These are phyloP conservation scores for Palythoa grandis DNA, from an alignment of 92 coral and sea anemone genomes.

Conservation along the genomic window DNA sequence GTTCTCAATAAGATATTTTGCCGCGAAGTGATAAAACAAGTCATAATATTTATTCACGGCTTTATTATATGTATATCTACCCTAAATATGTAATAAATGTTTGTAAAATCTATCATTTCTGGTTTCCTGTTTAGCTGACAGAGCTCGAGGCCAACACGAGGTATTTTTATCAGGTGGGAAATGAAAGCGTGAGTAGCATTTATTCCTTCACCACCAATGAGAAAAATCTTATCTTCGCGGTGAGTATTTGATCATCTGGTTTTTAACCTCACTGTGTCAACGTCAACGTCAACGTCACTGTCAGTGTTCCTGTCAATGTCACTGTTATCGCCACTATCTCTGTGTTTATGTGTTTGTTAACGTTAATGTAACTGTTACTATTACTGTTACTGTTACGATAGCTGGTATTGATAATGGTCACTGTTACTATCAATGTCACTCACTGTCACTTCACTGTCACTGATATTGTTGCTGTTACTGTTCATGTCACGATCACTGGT, in stretches of 20 bases:
- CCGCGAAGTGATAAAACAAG: too few relatives aligned
- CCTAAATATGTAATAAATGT: too few relatives aligned
- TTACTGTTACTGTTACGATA: not conserved
- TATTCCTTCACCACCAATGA: constrained; percentile 72
- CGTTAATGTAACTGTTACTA: not conserved
- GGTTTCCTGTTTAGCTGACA: constrained; percentile 55
- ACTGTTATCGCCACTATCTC: not conserved
- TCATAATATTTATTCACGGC: too few relatives aligned
- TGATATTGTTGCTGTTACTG: not conserved
- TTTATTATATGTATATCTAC: too few relatives aligned
- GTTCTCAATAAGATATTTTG: too few relatives aligned
- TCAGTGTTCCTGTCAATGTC: not conserved
- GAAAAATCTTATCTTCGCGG: constrained; percentile 72
- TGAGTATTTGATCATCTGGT: constrained; percentile 42
- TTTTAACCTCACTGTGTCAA: too few relatives aligned
- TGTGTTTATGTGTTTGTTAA: not conserved
- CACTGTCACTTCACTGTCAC: not conserved
- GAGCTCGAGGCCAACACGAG: constrained; percentile 62
- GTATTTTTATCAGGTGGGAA: constrained; percentile 82
- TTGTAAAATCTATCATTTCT: too few relatives aligned
- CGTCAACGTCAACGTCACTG: not conserved
- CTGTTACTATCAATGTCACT: not conserved
- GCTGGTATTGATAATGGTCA: not conserved
- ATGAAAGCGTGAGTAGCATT: constrained; percentile 63
- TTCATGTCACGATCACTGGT: not conserved